phyloP scores from a whole-genome alignment of 2,888 invertebrate species.

The Cantharis nigra region DNA sequence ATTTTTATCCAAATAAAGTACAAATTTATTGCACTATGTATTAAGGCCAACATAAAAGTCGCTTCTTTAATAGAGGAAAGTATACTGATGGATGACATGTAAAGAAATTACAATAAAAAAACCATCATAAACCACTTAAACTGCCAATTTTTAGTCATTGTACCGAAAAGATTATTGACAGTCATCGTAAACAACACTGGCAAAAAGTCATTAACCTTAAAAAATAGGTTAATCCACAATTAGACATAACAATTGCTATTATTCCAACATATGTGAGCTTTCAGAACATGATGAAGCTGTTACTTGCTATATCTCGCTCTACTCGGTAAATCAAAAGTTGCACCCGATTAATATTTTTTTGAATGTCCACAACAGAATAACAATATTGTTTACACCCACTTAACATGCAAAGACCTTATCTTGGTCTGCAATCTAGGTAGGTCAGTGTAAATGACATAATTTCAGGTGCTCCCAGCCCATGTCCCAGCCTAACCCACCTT shows the following conservation, averaged over 20 bases:
- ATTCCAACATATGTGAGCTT: not conserved
- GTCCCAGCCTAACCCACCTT: not conserved
- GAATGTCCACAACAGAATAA: not conserved
- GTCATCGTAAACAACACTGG: not conserved
- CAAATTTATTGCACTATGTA: no score
- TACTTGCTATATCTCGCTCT: not conserved
- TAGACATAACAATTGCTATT: not conserved
- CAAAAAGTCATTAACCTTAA: not conserved
- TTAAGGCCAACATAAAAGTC: no score
- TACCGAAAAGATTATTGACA: not conserved
- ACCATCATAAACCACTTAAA: not conserved
- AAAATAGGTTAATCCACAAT: not conserved
- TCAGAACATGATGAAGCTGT: not conserved
- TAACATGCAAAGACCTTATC: not conserved
- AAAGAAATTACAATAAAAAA: not conserved
- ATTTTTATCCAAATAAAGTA: no score
- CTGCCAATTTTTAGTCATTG: not conserved
- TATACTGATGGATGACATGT: not conserved
- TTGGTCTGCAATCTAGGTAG: not conserved
- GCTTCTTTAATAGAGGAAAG: not conserved
- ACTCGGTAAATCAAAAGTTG: not conserved
- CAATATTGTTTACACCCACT: not conserved
- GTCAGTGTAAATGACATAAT: not conserved
- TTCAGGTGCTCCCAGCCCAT: not conserved
- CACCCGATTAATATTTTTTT: not conserved